Evolutionary conservation across 1,140 invertebrate species (phyloP), one percentile per base, ranked within the genome.

Genomic region (Dreissena polymorpha): DNA sequence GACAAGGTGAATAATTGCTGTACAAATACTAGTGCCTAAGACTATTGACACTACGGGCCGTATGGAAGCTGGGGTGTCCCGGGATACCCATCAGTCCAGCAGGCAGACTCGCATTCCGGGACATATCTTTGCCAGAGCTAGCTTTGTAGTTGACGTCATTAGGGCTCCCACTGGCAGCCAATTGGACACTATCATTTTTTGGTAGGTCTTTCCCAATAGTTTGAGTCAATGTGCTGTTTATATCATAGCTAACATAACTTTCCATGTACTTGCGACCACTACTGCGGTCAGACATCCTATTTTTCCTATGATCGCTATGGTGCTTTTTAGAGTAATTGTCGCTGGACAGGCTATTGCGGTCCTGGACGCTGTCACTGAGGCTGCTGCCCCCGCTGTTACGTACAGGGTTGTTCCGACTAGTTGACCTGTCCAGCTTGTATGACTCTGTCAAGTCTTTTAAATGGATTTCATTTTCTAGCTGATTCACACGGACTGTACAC

Each of bases 161-260:
- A 10, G 39, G 68, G 57, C 57, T 16, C 60, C 27, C 12, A 21
- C 55, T 21, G 50, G n/a, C 21, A 7, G 16, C 50, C 57, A 25
- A 39, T 12, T 60, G 21, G 6, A 18, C 57, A 18, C 57, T 23
- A 12, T 60, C 57, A 39, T 39, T 39, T 39, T 39, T 39, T 39
- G 39, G 39, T 39, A 68, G 1, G 10, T 81, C 78, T 51, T 60
- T 72, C 12, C 64, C 69, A 23, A 81, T 55, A 23, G 78, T 72
- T 49, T 81, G 51, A 25, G 78, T 81, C 53, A 81, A 72, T 5
- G 78, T 57, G 60, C 69, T 81, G 60, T 81, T 81, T 63, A 81
- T 81, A 72, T 81, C 78, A 64, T 81, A 81, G 25, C 68, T 81
- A 23, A 81, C 78, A 25, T 81, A 81, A 53, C 78, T 81, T 55